Conservation (phyloP, 2,888 invertebrate genomes). For the Eurytoma californica region DNA sequence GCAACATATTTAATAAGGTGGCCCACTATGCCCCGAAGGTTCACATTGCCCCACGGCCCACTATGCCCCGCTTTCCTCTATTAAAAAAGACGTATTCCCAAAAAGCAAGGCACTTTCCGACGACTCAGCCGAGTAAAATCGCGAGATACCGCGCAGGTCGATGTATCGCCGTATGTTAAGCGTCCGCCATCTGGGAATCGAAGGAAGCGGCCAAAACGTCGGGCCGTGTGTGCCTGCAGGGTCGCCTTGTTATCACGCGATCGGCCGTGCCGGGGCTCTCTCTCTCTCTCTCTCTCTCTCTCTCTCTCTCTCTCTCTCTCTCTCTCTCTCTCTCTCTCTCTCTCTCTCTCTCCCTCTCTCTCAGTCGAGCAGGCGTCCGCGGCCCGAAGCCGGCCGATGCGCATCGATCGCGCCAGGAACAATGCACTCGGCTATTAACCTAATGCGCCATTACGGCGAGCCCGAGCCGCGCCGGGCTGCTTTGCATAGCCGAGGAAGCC, state of each 20-base stretch:
- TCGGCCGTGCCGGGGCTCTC: neutral
- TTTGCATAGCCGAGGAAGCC: neutral
- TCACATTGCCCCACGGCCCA: no score
- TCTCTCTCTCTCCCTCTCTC: no score
- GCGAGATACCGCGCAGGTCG: neutral
- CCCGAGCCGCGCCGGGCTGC: no score
- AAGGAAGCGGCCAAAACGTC: slow-evolving; percentile 25
- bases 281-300: no score
- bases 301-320: no score
- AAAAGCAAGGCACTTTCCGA: no score
- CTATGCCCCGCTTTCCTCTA: no score
- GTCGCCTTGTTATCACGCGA: slow-evolving; percentile 47
- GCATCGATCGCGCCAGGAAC: slow-evolving; percentile 44
- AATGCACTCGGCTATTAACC: slow-evolving; percentile 51
- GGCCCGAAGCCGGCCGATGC: slow-evolving; percentile 9
- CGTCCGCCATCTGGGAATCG: neutral
- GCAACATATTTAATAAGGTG: no score
- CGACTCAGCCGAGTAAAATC: no score
- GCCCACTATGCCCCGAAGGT: no score
- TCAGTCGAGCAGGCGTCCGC: neutral
- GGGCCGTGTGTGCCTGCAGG: neutral
- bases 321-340: no score
- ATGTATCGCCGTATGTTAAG: slow-evolving; percentile 8
- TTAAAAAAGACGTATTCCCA: no score
- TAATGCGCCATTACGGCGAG: slow-evolving; percentile 31